phyloP scores from a whole-genome alignment of 2,888 invertebrate species.

The Creontiades dilutus region DNA sequence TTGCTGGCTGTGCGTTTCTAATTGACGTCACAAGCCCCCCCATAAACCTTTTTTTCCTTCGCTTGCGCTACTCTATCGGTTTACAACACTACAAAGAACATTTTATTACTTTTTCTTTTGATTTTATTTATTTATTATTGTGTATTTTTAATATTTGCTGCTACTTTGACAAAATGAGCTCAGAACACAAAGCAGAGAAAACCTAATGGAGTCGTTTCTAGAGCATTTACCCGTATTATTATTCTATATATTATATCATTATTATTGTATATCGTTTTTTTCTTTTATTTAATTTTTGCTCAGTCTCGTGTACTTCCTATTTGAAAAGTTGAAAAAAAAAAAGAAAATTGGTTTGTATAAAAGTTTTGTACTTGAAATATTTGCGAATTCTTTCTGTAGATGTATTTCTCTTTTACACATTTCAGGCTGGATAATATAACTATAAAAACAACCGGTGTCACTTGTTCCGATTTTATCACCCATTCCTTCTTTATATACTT shows the following conservation, averaged over 20 bases:
- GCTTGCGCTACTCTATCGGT: constrained; percentile 3
- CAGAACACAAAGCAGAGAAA: constrained; percentile 15
- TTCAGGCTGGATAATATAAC: constrained; percentile 71
- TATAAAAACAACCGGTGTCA: constrained; percentile 37
- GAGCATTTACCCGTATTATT: constrained; percentile 74
- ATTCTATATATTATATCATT: constrained; percentile 72
- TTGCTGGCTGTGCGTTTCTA: not conserved
- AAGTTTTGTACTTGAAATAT: constrained; percentile 73
- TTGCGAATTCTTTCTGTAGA: constrained; percentile 73
- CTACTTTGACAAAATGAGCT: not conserved
- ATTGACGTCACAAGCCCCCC: not conserved
- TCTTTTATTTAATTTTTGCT: constrained; percentile 73
- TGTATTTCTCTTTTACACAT: constrained; percentile 74
- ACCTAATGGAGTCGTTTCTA: constrained; percentile 73
- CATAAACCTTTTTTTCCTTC: not conserved
- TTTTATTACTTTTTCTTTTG: not conserved
- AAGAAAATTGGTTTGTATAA: constrained; percentile 69
- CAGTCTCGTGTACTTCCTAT: constrained; percentile 74
- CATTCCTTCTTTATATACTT: not conserved
- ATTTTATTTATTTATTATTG: not conserved
- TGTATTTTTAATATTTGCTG: not conserved
- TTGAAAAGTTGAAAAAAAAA: not conserved
- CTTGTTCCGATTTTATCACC: too few species aligned
- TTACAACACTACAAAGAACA: not conserved
- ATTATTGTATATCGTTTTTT: constrained; percentile 71